A percentile compares a stretch with the other conserved stretches of the same genome.
Conservation (phyloP, 2,888 invertebrate species). For the Perizoma affinitatum region DNA sequence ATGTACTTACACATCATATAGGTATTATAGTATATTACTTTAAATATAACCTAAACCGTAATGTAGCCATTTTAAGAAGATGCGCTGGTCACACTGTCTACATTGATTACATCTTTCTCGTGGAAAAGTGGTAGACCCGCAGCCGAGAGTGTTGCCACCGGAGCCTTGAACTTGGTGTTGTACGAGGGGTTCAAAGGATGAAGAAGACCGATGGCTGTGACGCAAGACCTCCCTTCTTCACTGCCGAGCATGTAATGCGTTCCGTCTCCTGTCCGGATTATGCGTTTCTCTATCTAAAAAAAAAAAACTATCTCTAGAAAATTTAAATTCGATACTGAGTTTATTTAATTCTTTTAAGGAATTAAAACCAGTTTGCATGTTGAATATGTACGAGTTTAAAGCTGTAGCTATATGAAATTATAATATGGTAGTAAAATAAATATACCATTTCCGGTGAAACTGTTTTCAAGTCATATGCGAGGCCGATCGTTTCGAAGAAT, state of each 20-base stretch:
- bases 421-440: not conserved
- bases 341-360: no score
- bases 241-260: conserved; percentile 81
- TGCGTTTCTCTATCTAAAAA: conserved; percentile 79
- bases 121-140: conserved; percentile 68
- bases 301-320: not conserved
- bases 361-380: no score
- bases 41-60: no score
- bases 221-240: conserved; percentile 58
- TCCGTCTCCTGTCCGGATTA: conserved; percentile 86
- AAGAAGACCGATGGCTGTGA: conserved; percentile 59
- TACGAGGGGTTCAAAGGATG: conserved; percentile 75
- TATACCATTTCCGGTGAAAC: conserved; percentile 69
- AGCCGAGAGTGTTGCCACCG: conserved; percentile 54
- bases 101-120: conserved; percentile 58
- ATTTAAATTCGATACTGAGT: not conserved
- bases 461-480: conserved; percentile 86
- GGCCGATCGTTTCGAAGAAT: conserved; percentile 83
- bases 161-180: conserved; percentile 55
- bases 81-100: conserved; percentile 23
- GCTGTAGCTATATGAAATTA: no score
- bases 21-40: no score
- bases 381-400: no score
- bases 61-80: not conserved
- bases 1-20: no score